These are phyloP conservation scores for Tragopan temminckii DNA, from an alignment of 2,797 vertebrate genomes.

Conservation along the genomic window DNA sequence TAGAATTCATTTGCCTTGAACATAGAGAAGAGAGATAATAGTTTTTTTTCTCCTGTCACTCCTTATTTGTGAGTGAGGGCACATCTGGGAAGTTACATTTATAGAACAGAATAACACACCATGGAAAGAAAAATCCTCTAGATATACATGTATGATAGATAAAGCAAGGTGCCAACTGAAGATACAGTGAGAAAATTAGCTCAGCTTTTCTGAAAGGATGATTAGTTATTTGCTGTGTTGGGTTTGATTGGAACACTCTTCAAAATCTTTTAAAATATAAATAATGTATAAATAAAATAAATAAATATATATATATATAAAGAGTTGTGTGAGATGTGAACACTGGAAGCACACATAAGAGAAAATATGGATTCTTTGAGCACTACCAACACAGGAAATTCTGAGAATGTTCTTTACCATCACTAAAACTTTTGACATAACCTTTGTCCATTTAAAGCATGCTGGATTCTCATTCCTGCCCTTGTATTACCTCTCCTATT, in stretches of 20 bases:
- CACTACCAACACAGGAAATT: not conserved
- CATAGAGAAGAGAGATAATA: not conserved
- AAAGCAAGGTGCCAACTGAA: not conserved
- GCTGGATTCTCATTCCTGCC: not conserved
- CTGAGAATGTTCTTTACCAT: not conserved
- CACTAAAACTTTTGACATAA: not conserved
- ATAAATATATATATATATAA: not conserved
- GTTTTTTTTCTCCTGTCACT: not conserved
- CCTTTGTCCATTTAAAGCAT: not conserved
- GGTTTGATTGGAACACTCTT: not conserved
- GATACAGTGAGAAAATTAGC: not conserved
- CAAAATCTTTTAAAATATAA: not conserved
- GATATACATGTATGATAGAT: not conserved
- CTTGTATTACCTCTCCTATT: not conserved
- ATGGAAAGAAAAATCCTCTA: not conserved
- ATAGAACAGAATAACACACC: not conserved
- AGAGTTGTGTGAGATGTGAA: not conserved
- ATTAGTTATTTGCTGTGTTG: not conserved
- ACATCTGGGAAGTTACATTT: not conserved
- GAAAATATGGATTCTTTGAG: not conserved
- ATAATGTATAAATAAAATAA: not conserved
- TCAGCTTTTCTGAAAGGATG: not conserved
- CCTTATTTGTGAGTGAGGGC: not conserved
- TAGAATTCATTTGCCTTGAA: not conserved
- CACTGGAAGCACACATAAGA: fast-evolving